Evolutionary conservation across 2,888 invertebrate genomes (phyloP), one percentile per base, ranked within the genome.

Genomic region (Mimachlamys varia): DNA sequence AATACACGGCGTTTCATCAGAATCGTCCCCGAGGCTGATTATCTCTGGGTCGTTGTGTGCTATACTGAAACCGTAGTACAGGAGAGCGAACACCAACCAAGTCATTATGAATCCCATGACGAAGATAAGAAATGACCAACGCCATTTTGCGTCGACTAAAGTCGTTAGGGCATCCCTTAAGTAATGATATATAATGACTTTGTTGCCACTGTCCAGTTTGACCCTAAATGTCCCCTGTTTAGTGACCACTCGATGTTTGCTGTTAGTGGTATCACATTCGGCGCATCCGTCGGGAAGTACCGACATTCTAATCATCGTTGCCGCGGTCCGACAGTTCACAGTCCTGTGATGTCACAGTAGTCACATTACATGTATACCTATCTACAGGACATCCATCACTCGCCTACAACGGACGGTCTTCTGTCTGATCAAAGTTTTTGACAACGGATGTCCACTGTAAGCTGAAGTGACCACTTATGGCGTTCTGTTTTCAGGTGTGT

Each of bases 91-190:
- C 22, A 98, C 97, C 44, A 98, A 97, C 99, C 99, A 99, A 89
- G 98, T 98, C 90, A 98, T 97, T 33, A 96, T 90, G 92, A 99
- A 99, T 94, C 98, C 98, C 96, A 98, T 97, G 97, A 98, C 98
- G 97, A 99, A 99, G 92, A 99, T 98, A 92, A 99, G 97, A 94
- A 99, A 97, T 94, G 99, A 99, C 94, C 95, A 96, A 1, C 96
- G 94, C 99, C 99, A 99, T 97, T 98, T 98, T 37, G 98, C 98
- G 97, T 99, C 99, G 94, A 99, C 98, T 94, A 99, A 97, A 55
- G 99, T 99, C 90, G 99, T 99, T 97, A 99, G 99, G 95, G 99
- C 98, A 96, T 99, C 99, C 55, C 91, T 91, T 89, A 92, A 91
- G 87, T 94, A 94, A 33, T 93, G 89, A n/a, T 88, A 88, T 22